These are phyloP conservation scores for Spinus pinus DNA, from an alignment of 2,797 vertebrate genomes.

Conservation along the genomic window DNA sequence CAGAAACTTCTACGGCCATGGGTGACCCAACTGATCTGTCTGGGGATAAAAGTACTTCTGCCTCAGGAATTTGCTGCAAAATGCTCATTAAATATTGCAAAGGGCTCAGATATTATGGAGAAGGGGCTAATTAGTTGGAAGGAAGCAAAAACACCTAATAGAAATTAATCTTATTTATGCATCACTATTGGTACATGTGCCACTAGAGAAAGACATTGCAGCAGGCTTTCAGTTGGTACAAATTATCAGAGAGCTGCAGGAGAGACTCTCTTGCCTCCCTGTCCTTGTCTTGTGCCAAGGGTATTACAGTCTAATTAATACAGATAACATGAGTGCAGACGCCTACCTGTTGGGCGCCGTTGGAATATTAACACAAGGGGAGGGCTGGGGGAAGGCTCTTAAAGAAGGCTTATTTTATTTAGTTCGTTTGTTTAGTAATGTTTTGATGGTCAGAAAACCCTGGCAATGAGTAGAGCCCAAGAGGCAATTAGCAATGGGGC, in stretches of 20 bases:
- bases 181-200: constrained; percentile 9
- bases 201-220: constrained; percentile 24
- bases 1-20: not conserved
- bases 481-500: constrained; percentile 61
- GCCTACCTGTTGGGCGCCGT: constrained; percentile 47
- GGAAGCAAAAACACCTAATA: not conserved
- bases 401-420: constrained; percentile 58
- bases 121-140: constrained; percentile 23
- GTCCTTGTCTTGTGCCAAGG: constrained; percentile 66
- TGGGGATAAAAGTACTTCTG: not conserved
- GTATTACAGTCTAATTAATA: constrained; percentile 68
- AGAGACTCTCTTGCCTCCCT: constrained; percentile 38
- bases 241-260: constrained; percentile 64
- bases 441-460: constrained; percentile 61
- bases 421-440: constrained; percentile 57
- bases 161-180: constrained; percentile 52
- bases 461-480: constrained; percentile 54
- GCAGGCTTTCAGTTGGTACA: constrained; percentile 8
- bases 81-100: not conserved
- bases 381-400: constrained; percentile 8
- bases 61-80: not conserved
- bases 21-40: not conserved
- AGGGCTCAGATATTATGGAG: not conserved
- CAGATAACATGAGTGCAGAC: constrained; percentile 59
- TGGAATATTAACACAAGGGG: constrained; percentile 47